These are phyloP conservation scores for Acanthoscelides obtectus DNA, from an alignment of 2,888 invertebrate genomes.

Conservation along the genomic window DNA sequence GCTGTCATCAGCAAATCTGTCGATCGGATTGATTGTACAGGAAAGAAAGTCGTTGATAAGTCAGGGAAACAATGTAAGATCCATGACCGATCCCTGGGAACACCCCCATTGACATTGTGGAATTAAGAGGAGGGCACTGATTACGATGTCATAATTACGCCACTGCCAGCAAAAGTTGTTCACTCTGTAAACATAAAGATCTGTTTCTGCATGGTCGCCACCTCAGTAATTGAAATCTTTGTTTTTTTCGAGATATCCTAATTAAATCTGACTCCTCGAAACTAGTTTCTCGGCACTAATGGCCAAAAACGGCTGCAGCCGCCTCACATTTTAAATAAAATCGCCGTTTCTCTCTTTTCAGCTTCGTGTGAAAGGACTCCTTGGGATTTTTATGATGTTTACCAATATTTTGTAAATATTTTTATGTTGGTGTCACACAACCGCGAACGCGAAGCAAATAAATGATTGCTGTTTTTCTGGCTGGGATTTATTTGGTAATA, in stretches of 20 bases:
- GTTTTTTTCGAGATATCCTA: neutral
- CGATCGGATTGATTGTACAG: no score
- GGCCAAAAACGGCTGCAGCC: conserved; percentile 16
- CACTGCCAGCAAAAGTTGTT: no score
- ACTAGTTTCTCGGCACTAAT: conserved; percentile 17
- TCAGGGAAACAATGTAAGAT: no score
- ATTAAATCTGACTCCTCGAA: conserved; percentile 1
- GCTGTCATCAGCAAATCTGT: no score
- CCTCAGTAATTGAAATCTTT: neutral
- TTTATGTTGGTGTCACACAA: neutral
- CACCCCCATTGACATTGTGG: no score
- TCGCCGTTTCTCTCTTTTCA: neutral
- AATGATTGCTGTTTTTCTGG: neutral
- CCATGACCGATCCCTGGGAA: no score
- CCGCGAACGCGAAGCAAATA: neutral
- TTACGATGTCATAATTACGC: no score
- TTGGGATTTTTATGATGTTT: neutral
- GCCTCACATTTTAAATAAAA: conserved; percentile 15
- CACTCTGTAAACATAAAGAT: neutral
- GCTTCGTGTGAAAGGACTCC: neutral
- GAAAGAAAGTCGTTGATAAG: no score
- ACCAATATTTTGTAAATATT: neutral
- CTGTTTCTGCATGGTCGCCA: neutral
- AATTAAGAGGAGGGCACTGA: no score
- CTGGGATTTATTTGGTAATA: neutral